Evolutionary conservation across 37 sponge, comb jelly and placozoan species (phyloP).

Genomic region (Hexactinellida sp.): DNA sequence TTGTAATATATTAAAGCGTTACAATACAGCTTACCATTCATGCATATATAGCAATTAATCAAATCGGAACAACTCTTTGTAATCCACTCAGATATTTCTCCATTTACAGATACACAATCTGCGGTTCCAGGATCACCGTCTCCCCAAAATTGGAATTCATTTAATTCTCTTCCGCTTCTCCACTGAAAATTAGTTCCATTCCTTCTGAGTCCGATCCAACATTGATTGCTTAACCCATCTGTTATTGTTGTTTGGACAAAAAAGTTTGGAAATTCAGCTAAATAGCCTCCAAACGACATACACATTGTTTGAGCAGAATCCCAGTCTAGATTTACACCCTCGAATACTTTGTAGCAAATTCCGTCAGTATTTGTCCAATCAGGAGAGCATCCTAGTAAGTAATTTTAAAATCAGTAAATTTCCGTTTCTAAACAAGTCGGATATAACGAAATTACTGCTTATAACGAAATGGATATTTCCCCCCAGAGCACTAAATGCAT

Average conservation of each 20-base stretch:
- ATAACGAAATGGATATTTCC: too few relatives aligned
- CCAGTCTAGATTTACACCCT: not conserved
- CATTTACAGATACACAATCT: not conserved
- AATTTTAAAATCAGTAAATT: too few relatives aligned
- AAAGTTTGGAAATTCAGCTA: not conserved
- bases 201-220: not conserved
- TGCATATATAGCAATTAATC: not conserved
- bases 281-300: not conserved
- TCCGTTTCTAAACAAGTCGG: too few relatives aligned
- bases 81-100: not conserved
- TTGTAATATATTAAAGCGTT: not conserved
- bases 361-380: not conserved
- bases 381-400: not conserved
- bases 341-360: not conserved
- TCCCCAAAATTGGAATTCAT: not conserved
- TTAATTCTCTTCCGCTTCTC: not conserved
- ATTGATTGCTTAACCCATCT: not conserved
- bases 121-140: not conserved
- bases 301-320: not conserved
- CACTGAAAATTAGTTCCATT: not conserved
- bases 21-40: not conserved
- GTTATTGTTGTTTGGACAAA: not conserved
- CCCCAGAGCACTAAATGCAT: too few relatives aligned
- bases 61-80: not conserved
- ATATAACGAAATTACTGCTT: too few relatives aligned